phyloP scores from a whole-genome alignment of 2,113 vertebrate genomes.

The Odocoileus virginianus region DNA sequence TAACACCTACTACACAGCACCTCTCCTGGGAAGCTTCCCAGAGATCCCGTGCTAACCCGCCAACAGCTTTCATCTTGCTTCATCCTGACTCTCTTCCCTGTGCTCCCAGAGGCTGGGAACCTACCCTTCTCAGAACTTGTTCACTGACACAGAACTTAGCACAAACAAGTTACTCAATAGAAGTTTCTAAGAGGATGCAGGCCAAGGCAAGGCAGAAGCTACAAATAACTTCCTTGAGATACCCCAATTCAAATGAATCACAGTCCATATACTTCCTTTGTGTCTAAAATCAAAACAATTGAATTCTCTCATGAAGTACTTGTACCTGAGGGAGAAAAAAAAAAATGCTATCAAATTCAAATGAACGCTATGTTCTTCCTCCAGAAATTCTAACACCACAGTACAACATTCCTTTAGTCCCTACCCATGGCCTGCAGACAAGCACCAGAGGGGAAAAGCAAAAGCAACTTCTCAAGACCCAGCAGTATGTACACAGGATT shows the following conservation, averaged over 20 bases:
- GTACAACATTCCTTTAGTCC: background rate
- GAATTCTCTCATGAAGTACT: background rate
- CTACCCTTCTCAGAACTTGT: background rate
- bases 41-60: background rate
- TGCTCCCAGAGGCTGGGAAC: too few relatives aligned
- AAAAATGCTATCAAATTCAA: background rate
- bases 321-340: background rate
- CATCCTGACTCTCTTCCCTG: background rate
- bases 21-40: too few relatives aligned
- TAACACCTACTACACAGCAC: background rate
- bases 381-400: background rate
- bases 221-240: background rate
- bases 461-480: background rate
- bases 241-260: background rate
- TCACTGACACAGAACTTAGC: background rate
- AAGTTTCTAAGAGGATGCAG: background rate
- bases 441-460: background rate
- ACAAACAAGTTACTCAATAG: background rate
- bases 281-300: background rate
- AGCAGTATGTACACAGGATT: background rate
- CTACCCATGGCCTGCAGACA: background rate
- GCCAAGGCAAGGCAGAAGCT: background rate
- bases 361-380: background rate
- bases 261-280: too few relatives aligned
- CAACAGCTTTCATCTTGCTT: rapidly evolving